These are phyloP conservation scores for Lasioglossum leucozonium DNA, from an alignment of 2,888 invertebrate genomes.

Conservation along the genomic window DNA sequence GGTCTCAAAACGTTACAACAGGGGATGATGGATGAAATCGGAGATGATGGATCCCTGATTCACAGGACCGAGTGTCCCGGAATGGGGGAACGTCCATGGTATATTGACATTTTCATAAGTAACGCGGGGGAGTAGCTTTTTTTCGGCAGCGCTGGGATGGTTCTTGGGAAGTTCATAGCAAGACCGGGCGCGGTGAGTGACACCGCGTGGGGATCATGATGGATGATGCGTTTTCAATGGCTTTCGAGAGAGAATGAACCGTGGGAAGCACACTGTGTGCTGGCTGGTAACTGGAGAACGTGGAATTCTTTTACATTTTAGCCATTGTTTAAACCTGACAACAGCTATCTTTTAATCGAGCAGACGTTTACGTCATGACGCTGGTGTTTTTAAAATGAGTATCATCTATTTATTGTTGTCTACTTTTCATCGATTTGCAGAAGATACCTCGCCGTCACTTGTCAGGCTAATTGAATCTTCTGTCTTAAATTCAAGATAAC, in stretches of 20 bases:
- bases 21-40: slow-evolving; percentile 14
- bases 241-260: background rate
- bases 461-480: background rate
- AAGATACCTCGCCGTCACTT: background rate
- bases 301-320: background rate
- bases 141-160: background rate
- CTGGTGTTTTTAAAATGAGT: background rate
- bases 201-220: slow-evolving; percentile 8
- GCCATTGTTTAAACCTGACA: background rate
- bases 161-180: background rate
- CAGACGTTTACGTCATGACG: background rate
- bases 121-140: slow-evolving; percentile 14
- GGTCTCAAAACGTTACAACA: background rate
- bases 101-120: slow-evolving; percentile 11
- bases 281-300: background rate
- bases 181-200: background rate
- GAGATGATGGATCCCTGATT: slow-evolving; percentile 8
- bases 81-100: background rate
- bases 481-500: background rate
- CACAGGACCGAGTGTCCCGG: background rate
- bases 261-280: background rate
- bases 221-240: slow-evolving; percentile 5
- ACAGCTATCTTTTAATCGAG: background rate
- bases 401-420: background rate
- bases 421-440: background rate